A percentile compares a stretch with the other conserved stretches of the same genome.
Conservation (phyloP, 2,888 invertebrate species). For the Troides helena region DNA sequence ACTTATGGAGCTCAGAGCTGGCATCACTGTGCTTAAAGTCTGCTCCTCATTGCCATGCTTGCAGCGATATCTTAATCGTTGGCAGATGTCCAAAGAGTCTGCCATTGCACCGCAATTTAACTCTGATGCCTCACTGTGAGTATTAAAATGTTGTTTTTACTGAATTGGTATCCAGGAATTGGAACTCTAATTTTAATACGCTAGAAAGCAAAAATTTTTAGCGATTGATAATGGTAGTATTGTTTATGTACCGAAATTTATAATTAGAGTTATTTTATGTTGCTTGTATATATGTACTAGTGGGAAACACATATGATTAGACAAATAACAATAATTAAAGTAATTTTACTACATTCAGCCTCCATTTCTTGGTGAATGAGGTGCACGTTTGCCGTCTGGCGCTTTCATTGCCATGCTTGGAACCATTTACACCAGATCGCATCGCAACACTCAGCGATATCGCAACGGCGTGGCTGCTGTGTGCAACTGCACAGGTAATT, state of each 20-base stretch:
- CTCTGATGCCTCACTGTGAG: slow-evolving; percentile 82
- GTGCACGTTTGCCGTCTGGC: slow-evolving; percentile 91
- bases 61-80: slow-evolving; percentile 76
- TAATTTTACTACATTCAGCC: slow-evolving; percentile 62
- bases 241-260: no score
- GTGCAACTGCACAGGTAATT: slow-evolving; percentile 84
- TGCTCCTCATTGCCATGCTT: slow-evolving; percentile 87
- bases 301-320: no score
- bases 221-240: no score
- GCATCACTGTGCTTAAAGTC: slow-evolving; percentile 89
- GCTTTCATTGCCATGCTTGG: slow-evolving; percentile 91
- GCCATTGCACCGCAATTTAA: slow-evolving; percentile 85
- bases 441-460: slow-evolving; percentile 90
- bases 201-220: no score
- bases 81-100: slow-evolving; percentile 83
- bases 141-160: slow-evolving; percentile 25
- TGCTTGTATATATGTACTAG: no score
- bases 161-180: background rate
- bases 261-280: no score
- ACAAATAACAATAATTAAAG: background rate
- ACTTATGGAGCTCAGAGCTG: slow-evolving; percentile 90
- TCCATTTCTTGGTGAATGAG: slow-evolving; percentile 90
- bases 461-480: slow-evolving; percentile 91
- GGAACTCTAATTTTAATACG: no score
- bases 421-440: slow-evolving; percentile 92